phyloP scores from a whole-genome alignment of 2,888 invertebrate genomes.

The Teleiodes luculella region DNA sequence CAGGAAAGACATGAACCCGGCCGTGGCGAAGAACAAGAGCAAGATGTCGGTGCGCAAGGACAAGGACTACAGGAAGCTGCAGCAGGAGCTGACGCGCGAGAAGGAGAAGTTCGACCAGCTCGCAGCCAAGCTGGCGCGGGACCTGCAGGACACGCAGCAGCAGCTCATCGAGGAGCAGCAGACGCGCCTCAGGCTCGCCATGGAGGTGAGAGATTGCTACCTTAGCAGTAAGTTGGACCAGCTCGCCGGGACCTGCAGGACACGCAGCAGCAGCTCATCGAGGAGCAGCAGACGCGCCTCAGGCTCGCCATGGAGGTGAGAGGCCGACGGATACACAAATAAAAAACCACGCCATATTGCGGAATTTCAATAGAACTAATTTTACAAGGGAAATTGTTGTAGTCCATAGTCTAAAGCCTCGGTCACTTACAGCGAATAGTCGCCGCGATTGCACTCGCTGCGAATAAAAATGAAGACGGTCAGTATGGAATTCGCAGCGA shows the following conservation, averaged over 20 bases:
- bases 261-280: constrained; percentile 85
- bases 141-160: constrained; percentile 91
- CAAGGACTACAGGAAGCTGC: constrained; percentile 95
- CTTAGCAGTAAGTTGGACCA: constrained; percentile 97
- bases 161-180: constrained; percentile 86
- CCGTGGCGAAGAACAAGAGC: constrained; percentile 87
- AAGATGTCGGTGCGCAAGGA: constrained; percentile 93
- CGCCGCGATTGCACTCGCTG: no score
- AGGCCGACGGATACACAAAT: no score
- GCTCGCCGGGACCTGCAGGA: constrained; percentile 93
- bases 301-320: constrained; percentile 92
- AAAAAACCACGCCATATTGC: no score
- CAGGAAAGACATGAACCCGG: constrained; percentile 81
- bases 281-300: constrained; percentile 84
- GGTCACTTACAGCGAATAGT: no score
- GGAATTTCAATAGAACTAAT: no score
- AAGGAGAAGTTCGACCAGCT: constrained; percentile 95
- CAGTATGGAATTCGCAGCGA: no score
- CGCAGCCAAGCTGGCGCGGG: constrained; percentile 89
- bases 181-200: constrained; percentile 86
- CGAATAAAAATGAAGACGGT: no score
- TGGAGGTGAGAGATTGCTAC: constrained; percentile 87
- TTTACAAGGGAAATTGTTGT: no score
- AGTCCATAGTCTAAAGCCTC: no score
- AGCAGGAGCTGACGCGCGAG: constrained; percentile 95